Evolutionary conservation across 1,140 invertebrate species (phyloP).

Genomic region (Propsilocerus akamusi): DNA sequence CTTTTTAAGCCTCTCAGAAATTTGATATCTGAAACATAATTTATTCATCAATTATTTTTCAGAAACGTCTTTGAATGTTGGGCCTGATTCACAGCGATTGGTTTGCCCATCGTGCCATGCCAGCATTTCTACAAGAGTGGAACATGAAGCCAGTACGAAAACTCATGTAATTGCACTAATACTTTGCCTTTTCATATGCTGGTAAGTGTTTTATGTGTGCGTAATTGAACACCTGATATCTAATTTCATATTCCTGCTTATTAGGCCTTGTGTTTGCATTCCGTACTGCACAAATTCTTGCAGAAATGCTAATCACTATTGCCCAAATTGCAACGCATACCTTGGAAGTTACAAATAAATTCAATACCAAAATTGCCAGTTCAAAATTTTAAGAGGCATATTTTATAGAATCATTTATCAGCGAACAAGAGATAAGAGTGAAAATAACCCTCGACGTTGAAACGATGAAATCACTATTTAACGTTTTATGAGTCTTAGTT

Average conservation of each 20-base stretch:
- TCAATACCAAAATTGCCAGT: too few species aligned
- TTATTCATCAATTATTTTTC: background rate
- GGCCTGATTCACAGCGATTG: conserved; percentile 24
- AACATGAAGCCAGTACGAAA: conserved; percentile 29
- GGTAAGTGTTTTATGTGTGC: conserved; percentile 19
- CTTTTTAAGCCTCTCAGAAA: background rate
- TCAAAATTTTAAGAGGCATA: too few species aligned
- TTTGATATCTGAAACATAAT: background rate
- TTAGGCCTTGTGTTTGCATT: conserved; percentile 36
- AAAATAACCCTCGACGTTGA: too few species aligned
- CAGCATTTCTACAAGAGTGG: conserved; percentile 28
- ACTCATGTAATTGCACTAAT: conserved; percentile 39
- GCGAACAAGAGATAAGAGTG: too few species aligned
- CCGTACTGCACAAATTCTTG: conserved; percentile 50
- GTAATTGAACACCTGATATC: background rate
- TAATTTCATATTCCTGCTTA: conserved; percentile 14
- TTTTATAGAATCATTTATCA: too few species aligned
- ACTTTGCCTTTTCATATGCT: conserved; percentile 28
- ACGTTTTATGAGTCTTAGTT: too few species aligned
- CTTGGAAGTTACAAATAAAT: background rate
- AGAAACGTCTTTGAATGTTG: conserved; percentile 13
- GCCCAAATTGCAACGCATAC: conserved; percentile 29
- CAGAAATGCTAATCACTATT: conserved; percentile 40
- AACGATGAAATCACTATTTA: too few species aligned
- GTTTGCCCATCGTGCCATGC: conserved; percentile 34